phyloP scores from a whole-genome alignment of 2,113 vertebrate species.

The Pipa parva region DNA sequence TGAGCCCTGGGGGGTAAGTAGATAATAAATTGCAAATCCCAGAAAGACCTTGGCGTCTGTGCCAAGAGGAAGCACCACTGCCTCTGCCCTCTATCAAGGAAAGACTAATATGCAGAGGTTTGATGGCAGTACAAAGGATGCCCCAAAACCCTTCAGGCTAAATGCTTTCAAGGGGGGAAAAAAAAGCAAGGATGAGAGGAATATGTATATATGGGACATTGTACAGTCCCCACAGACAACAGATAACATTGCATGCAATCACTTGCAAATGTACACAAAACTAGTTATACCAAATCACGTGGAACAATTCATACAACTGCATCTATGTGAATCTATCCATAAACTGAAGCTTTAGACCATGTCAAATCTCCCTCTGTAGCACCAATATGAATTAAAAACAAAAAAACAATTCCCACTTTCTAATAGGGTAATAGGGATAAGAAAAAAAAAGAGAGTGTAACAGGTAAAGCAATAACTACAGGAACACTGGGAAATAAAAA shows the following conservation, averaged over 20 bases:
- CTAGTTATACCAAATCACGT: constrained; percentile 58
- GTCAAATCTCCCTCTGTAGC: not conserved
- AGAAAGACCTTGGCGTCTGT: constrained; percentile 51
- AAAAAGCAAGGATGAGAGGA: not conserved
- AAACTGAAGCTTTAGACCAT: not conserved
- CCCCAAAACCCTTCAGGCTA: constrained; percentile 61
- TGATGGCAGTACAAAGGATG: constrained; percentile 66
- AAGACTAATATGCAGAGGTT: constrained; percentile 53
- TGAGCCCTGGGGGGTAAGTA: constrained; percentile 39
- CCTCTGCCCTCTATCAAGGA: constrained; percentile 57
- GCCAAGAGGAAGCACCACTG: constrained; percentile 58
- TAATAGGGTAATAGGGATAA: constrained; percentile 65
- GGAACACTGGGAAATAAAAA: constrained; percentile 49
- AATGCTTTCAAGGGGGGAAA: constrained; percentile 50
- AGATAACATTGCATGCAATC: constrained; percentile 50
- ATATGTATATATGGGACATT: constrained; percentile 23
- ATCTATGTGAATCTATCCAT: not conserved
- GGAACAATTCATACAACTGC: constrained; percentile 5
- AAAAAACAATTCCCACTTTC: not conserved
- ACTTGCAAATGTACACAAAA: constrained; percentile 56
- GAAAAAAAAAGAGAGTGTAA: constrained; percentile 70
- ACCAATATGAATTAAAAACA: not conserved
- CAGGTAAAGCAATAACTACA: constrained; percentile 62
- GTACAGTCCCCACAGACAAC: constrained; percentile 50
- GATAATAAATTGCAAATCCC: constrained; percentile 51